Conservation (phyloP, 2,797 vertebrate species). For the Neosalanx taihuensis region DNA sequence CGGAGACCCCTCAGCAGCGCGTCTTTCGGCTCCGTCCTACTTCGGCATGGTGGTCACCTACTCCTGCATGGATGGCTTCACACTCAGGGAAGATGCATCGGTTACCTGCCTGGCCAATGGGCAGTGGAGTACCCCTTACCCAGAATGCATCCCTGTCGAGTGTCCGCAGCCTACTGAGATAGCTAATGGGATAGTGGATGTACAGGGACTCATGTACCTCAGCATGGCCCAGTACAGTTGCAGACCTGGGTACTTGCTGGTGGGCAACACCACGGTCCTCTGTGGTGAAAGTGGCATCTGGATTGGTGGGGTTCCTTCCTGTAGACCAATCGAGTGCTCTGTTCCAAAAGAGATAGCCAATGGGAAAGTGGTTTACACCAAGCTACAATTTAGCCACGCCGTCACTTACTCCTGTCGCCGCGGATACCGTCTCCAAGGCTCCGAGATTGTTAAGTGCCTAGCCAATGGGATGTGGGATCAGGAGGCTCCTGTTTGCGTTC, state of each 20-base stretch:
- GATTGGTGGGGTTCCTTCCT: constrained; percentile 86
- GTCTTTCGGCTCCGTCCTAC: constrained; percentile 61
- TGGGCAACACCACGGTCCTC: constrained; percentile 86
- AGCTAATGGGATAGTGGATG: constrained; percentile 88
- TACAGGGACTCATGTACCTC: constrained; percentile 95
- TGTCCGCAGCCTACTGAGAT: constrained; percentile 92
- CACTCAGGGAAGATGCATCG: constrained; percentile 72
- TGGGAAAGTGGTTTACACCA: constrained; percentile 80
- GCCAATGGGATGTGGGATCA: constrained; percentile 86
- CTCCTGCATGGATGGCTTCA: constrained; percentile 88
- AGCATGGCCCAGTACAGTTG: constrained; percentile 93
- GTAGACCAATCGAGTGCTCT: constrained; percentile 87
- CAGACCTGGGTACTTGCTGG: constrained; percentile 84
- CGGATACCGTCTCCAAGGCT: constrained; percentile 86
- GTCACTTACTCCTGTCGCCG: constrained; percentile 84
- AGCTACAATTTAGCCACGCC: constrained; percentile 84
- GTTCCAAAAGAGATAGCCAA: constrained; percentile 79
- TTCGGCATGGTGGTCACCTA: constrained; percentile 83
- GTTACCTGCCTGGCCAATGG: constrained; percentile 82
- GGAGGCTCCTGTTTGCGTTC: constrained; percentile 78
- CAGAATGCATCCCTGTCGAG: constrained; percentile 91
- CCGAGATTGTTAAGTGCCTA: constrained; percentile 79
- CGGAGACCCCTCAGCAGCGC: constrained; percentile 71
- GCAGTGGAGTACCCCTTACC: constrained; percentile 84
- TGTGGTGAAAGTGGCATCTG: constrained; percentile 93